Percentiles rank a stretch among this genome's conserved stretches.
Conservation (phyloP, 2,113 vertebrate species). For the Salvelinus sp. region DNA sequence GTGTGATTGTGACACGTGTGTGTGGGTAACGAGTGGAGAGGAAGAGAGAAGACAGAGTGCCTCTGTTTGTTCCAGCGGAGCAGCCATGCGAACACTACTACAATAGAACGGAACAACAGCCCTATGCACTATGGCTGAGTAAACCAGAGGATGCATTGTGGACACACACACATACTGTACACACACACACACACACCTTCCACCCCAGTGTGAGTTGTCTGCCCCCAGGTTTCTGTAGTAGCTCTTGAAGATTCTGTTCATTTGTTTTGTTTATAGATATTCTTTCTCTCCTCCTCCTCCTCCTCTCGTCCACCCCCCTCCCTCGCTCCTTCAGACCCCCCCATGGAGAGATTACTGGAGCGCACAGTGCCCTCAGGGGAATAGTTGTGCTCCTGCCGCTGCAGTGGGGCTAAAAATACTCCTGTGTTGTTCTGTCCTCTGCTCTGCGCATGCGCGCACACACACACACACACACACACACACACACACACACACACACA, state of each 20-base stretch:
- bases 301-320: not conserved
- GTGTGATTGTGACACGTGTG: slow-evolving; percentile 5
- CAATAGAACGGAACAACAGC: slow-evolving; percentile 6
- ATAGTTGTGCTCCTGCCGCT: slow-evolving; percentile 47
- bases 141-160: not conserved
- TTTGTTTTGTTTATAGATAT: not conserved
- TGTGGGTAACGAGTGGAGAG: not conserved
- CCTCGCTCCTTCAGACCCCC: slow-evolving; percentile 14
- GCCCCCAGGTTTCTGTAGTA: not conserved
- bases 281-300: not conserved
- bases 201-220: not conserved
- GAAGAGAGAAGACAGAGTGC: not conserved
- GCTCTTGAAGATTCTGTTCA: not conserved
- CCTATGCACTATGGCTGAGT: not conserved
- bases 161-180: not conserved
- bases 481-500: not conserved
- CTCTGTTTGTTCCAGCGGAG: not conserved
- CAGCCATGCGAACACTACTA: not conserved
- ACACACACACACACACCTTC: not conserved
- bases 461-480: not conserved
- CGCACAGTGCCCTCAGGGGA: slow-evolving; percentile 16
- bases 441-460: not conserved
- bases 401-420: slow-evolving; percentile 47
- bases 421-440: not conserved
- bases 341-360: slow-evolving; percentile 54